phyloP scores from a whole-genome alignment of 92 coral and sea anemone genomes.

The Galaxea fascicularis region DNA sequence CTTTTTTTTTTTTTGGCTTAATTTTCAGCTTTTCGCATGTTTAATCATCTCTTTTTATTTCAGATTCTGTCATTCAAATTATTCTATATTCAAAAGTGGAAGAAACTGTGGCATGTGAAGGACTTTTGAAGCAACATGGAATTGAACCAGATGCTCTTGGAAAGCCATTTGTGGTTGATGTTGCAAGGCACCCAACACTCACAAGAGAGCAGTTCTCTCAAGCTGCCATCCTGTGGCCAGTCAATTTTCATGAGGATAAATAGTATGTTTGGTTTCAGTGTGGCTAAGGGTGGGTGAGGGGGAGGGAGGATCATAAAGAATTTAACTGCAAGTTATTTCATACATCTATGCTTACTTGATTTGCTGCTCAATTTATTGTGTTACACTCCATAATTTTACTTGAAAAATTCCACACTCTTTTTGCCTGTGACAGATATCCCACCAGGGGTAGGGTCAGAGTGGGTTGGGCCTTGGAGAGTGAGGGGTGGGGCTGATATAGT shows the following conservation, averaged over 20 bases:
- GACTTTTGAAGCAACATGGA: constrained; percentile 11
- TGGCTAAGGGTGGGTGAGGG: background rate
- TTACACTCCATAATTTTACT: too few species aligned
- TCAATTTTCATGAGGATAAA: constrained; percentile 92
- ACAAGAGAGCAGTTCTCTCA: constrained; percentile 89
- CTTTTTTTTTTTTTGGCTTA: background rate
- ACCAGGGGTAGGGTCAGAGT: too few species aligned
- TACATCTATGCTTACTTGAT: too few species aligned
- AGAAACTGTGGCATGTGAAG: background rate
- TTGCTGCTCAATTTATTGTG: too few species aligned
- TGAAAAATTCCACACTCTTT: too few species aligned
- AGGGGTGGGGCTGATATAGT: too few species aligned
- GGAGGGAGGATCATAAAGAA: background rate
- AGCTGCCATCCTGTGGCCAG: constrained; percentile 91
- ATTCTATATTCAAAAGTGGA: constrained; percentile 50
- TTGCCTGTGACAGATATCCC: too few species aligned
- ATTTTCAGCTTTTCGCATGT: background rate
- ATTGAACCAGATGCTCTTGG: constrained; percentile 64
- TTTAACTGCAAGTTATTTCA: too few species aligned
- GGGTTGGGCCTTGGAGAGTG: too few species aligned
- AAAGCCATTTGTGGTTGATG: constrained; percentile 65
- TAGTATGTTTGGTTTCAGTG: constrained; percentile 59
- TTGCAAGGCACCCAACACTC: constrained; percentile 82
- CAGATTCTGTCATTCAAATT: constrained; percentile 70
- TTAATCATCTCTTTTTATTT: background rate